Evolutionary conservation across 2,113 vertebrate genomes (phyloP), one percentile per base, ranked within the genome.

Genomic region (Calyptomena viridis): DNA sequence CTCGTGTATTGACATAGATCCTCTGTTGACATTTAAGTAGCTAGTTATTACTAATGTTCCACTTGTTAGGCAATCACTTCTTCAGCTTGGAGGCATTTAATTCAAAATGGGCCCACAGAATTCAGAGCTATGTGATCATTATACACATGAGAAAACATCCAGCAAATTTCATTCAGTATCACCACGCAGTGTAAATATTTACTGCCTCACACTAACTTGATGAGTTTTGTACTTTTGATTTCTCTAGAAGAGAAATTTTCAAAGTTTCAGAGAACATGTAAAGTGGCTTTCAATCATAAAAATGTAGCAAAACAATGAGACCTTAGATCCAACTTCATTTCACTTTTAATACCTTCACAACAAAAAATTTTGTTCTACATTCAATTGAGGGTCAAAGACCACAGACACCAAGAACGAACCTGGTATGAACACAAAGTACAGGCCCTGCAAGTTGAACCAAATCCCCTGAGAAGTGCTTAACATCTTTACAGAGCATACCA

Each of bases 341-440:
- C 0, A 2, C 8, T 87, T 67, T 28, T 47, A 63, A 27, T 3
- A 42, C 2, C 18, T 53, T 40, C 0, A 0, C 25, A 66, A 58
- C 0, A 5, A 56, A 82, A 71, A 79, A 14, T 3, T 40, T 21
- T 30, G 14, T 21, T 66, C 35, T 19, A 9, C 59, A 47, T 5
- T 30, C 74, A 44, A 64, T 2, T 3, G 1, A 67, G 17, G 23
- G 25, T 55, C 46, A 50, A 58, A 67, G 58, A 7, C n/a, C 27
- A 27, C 6, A 47, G 21, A 50, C 28, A 42, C 3, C n/a, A 66
- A 27, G 6, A 62, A 67, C 13, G 72, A 84, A 56, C 15, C 11
- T 25, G 24, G 39, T 50, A 28, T 0, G 1, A 52, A 56, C 3
- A 23, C 0, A 11, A 80, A 55, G 18, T 5, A 30, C 9, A 39